Evolutionary conservation across 2,113 vertebrate genomes (phyloP), one percentile per base, ranked within the genome.

Genomic region (Donacobius atricapilla): DNA sequence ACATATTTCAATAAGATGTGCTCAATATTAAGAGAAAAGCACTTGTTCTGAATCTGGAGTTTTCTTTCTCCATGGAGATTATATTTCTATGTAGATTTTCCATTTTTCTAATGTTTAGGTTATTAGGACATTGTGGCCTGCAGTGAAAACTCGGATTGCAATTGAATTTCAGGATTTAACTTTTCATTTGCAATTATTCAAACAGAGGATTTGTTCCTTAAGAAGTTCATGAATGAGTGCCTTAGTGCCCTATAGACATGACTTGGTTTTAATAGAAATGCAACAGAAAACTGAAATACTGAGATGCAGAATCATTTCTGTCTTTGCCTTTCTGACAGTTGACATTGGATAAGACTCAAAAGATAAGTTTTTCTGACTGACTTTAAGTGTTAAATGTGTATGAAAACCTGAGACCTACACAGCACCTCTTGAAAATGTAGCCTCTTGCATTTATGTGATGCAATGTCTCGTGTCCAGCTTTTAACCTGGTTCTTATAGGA

Each of bases 131-230:
- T 13, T 58, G 37, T 85, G 54, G 47, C 76, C 81, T 89, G 56
- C 54, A 87, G 68, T 84, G 70, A 93, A 96, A 96, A 93, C 50
- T 88, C 66, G 83, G 61, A 90, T 70, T 64, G 50, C 25, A 89
- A 91, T 86, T 82, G 78, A 90, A 91, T 94, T 93, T 90, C 45
- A 57, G 60, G 89, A 77, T 80, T 96, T 90, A 86, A 64, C 69
- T 78, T 88, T 80, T 71, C 56, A 87, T 89, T 94, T 96, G 57
- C 80, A 83, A 51, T 94, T 96, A 92, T 87, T 96, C 40, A 89
- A 94, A 63, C 44, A 95, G 40, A 88, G 47, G 78, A 87, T 89
- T 90, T 90, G 35, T 85, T 83, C 90, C 77, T 85, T 79, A 90
- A 91, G 81, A 96, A 92, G 61, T 47, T 89, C 66, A 35, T 82